Base-by-base conservation (phyloP, 2,888 invertebrate species). In the Monopis laevigella region DNA sequence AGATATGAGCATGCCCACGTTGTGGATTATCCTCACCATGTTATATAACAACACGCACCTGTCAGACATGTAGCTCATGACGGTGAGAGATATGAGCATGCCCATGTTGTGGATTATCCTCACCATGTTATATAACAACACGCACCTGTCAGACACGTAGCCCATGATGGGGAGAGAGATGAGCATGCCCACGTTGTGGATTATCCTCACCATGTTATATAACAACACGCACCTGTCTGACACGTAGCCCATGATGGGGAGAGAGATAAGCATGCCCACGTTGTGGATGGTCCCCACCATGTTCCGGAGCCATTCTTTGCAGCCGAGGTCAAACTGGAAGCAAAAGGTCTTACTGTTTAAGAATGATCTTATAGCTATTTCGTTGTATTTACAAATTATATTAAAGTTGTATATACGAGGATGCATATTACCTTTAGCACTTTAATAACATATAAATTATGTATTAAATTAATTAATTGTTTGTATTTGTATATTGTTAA, bases 241-340 rank as follows among this genome's bases (percentile, higher is more conserved):
- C 30, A 90, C 69, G 47, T 85, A 83, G 43, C 91, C 91, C 2
- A 88, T 75, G 40, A 89, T 75, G 2, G 88, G 88, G 51, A 90
- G 75, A 2, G 89, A 88, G 40, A 89, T 75, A 55, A 90, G 83
- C 70, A 88, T 88, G 38, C 89, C 90, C 45, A 87, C 61, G 62
- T 88, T 89, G 64, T 89, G 88, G 14, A 90, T 68, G 16, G 90
- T 89, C 14, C 91, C 91, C 43, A 90, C 87, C 54, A 91, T 61
- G 0, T 90, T 85, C 42, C 91, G 71, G 68, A 88, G 88, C 90
- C 90, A 91, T 82, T 77, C 82, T 44, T 86, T 83, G 27, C 82
- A 82, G 5, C 75, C 75, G 48, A 82, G 54, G 48, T 69, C 62
- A 51, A 80, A 75, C 82, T 82, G 66, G n/a, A n/a, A n/a, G n/a